These are phyloP conservation scores for Burhinus oedicnemus DNA, from an alignment of 2,113 vertebrate species.

Conservation along the genomic window DNA sequence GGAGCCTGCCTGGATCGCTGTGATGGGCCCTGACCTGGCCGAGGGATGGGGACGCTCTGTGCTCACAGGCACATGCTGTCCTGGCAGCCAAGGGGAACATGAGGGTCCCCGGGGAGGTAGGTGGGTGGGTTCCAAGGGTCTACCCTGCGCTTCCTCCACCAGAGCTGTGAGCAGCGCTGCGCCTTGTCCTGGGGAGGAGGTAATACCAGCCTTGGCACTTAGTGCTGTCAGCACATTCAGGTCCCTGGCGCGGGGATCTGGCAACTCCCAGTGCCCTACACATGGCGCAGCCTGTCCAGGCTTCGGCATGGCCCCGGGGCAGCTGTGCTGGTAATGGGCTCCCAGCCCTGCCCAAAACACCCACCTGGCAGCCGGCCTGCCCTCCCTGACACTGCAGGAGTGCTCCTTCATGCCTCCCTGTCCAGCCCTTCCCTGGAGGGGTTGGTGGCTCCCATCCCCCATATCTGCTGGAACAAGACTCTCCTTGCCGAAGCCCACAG, in stretches of 20 bases:
- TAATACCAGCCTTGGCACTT: neutral
- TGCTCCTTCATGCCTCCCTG: neutral
- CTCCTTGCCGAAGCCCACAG: neutral
- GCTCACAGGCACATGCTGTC: neutral
- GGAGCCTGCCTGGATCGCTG: neutral
- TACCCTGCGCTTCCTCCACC: neutral
- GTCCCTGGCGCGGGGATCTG: neutral
- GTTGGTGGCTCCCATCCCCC: neutral
- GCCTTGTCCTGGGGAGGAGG: rapidly evolving
- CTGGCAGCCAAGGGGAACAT: neutral
- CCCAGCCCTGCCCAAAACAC: neutral
- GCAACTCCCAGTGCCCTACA: neutral
- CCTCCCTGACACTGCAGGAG: neutral
- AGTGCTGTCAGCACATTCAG: neutral
- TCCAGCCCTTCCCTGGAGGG: neutral
- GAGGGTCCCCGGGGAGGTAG: neutral
- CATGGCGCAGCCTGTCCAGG: neutral
- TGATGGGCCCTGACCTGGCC: neutral
- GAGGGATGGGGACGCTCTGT: neutral
- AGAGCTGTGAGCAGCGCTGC: neutral
- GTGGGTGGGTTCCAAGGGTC: neutral
- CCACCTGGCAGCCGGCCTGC: too few relatives aligned
- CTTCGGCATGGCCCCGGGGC: neutral
- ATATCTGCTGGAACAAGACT: neutral
- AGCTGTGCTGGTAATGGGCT: neutral